Percentiles rank a stretch among this genome's conserved stretches.
Evolutionary conservation across 1,140 invertebrate genomes (phyloP).

Genomic region (Drosophila insularis): DNA sequence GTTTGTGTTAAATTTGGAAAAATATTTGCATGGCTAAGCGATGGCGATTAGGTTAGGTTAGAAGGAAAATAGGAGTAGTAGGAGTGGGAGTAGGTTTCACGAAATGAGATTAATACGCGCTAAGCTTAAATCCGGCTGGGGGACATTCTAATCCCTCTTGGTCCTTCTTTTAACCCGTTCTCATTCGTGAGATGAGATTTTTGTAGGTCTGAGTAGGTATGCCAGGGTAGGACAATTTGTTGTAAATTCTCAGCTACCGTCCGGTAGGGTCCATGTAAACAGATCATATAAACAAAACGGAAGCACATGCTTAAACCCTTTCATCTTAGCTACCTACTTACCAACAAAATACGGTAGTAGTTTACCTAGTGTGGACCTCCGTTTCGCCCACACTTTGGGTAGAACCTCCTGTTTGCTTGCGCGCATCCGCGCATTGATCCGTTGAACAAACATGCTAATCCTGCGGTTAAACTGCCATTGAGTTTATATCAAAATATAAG

Average conservation of each 20-base stretch:
- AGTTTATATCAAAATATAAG: conserved; percentile 71
- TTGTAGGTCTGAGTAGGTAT: conserved; percentile 8
- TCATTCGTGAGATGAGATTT: conserved; percentile 11
- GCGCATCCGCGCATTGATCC: conserved; percentile 64
- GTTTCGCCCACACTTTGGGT: conserved; percentile 20
- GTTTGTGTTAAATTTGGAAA: conserved; percentile 63
- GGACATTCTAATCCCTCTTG: conserved; percentile 67
- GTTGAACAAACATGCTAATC: conserved; percentile 78
- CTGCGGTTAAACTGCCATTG: conserved; percentile 81
- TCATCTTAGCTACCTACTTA: conserved; percentile 4
- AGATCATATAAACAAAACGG: conserved; percentile 75
- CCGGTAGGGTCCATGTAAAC: conserved; percentile 55
- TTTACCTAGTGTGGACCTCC: conserved; percentile 19
- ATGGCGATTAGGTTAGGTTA: conserved; percentile 55
- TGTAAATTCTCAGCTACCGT: conserved; percentile 57
- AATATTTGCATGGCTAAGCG: conserved; percentile 76
- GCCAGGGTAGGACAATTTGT: conserved; percentile 67
- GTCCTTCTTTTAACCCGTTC: conserved; percentile 62
- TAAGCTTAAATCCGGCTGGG: conserved; percentile 57
- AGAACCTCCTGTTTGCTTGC: conserved; percentile 60
- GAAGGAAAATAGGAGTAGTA: conserved; percentile 11
- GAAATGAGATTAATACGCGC: conserved; percentile 77
- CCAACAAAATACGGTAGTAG: not conserved
- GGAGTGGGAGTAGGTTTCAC: conserved; percentile 29
- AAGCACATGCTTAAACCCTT: conserved; percentile 72